Evolutionary conservation across 2,797 vertebrate species (phyloP), one percentile per base, ranked within the genome.

Genomic region (Melanotaenia nigrans): DNA sequence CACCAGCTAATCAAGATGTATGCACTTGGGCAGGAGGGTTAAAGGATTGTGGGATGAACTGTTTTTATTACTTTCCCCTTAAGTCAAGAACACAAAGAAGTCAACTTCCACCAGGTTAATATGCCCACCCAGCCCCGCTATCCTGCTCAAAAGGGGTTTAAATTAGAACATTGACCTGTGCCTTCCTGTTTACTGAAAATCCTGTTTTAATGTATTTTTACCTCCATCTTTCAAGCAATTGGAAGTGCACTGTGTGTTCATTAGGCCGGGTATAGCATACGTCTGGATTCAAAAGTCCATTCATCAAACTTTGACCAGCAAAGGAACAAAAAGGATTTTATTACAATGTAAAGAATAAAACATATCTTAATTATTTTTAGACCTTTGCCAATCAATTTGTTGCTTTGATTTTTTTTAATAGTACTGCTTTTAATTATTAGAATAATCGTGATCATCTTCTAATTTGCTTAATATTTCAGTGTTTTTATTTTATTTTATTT

Each of bases 31-130:
- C 71, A 16, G 71, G 73, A 47, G 87, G 90, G 83, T 81, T 82
- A 59, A 51, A 75, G 79, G 73, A 78, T 90, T 65, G 51, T 80
- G 79, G 84, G 77, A 86, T 83, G 84, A 91, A 87, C 84, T 85
- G 86, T 90, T 91, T 47, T 90, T 91, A 92, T 92, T 91, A 81
- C 84, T 87, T 89, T 64, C 71, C 84, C 82, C 86, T 78, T 68
- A 68, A 85, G 85, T 87, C 86, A 62, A 57, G 78, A 83, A 77
- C 81, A 92, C 89, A 92, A 91, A 90, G 84, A 85, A 86, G 75
- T 80, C 83, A 77, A 82, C 89, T 87, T 91, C 88, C 79, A 25
- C 85, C 84, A 83, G 92, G 91, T 92, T 90, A 91, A 92, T 92
- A 86, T 88, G 81, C 81, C 73, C 42, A 36, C 42, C 66, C 60